Percentiles rank a stretch among this genome's conserved stretches.
These are phyloP conservation scores for Nymphalis polychloros DNA, from an alignment of 2,888 invertebrate species.

Conservation along the genomic window DNA sequence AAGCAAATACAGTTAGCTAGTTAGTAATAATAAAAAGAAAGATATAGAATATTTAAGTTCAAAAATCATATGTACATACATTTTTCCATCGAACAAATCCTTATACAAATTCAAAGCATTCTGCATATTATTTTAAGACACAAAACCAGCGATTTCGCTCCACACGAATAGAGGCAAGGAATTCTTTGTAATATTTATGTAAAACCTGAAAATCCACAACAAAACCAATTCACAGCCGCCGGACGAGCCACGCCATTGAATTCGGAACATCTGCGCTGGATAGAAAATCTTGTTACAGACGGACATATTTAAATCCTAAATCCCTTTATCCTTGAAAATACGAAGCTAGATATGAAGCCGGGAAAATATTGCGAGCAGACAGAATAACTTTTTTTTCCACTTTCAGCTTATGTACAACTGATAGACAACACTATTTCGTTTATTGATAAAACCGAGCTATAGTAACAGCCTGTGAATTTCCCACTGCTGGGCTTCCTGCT, in stretches of 20 bases:
- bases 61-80: too few relatives aligned
- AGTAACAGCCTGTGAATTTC: too few relatives aligned
- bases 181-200: conserved; percentile 19
- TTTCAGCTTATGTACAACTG: neutral
- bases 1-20: too few relatives aligned
- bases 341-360: conserved; percentile 9
- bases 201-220: conserved; percentile 22
- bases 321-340: conserved; percentile 26
- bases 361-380: neutral
- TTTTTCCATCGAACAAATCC: neutral
- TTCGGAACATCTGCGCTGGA: conserved; percentile 11
- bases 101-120: neutral
- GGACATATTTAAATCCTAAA: conserved; percentile 22
- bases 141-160: neutral
- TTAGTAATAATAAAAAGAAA: too few relatives aligned
- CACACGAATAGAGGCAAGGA: neutral
- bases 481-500: too few relatives aligned
- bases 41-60: too few relatives aligned
- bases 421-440: too few relatives aligned
- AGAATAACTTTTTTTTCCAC: too few relatives aligned
- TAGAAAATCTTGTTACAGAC: conserved; percentile 21
- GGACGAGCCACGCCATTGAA: conserved; percentile 13
- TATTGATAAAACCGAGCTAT: too few relatives aligned
- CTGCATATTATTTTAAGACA: neutral
- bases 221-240: conserved; percentile 21